Evolutionary conservation across 2,113 vertebrate genomes (phyloP).

Genomic region (Prunella fulvescens): DNA sequence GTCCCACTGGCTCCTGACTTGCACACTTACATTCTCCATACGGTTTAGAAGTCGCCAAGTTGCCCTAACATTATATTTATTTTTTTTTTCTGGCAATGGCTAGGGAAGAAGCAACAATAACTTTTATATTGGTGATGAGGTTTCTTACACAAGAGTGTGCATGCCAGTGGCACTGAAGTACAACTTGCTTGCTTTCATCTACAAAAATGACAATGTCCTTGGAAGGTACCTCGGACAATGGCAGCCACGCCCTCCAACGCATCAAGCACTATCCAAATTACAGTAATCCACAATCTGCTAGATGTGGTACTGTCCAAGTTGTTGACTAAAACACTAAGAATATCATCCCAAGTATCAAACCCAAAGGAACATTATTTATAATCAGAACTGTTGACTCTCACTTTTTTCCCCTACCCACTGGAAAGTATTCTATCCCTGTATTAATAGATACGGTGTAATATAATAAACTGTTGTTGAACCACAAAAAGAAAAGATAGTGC

Average conservation of each 20-base stretch:
- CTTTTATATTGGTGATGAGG: background rate
- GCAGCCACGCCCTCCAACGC: background rate
- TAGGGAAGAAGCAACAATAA: background rate
- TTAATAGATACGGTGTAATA: background rate
- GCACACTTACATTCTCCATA: background rate
- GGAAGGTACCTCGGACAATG: background rate
- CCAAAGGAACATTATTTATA: background rate
- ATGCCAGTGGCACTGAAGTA: background rate
- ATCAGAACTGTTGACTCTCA: background rate
- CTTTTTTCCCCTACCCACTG: background rate
- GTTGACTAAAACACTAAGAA: background rate
- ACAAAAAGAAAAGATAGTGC: background rate
- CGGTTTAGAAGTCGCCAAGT: background rate
- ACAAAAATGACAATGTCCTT: background rate
- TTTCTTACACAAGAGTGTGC: background rate
- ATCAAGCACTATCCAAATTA: background rate
- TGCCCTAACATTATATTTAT: background rate
- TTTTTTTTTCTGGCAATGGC: background rate
- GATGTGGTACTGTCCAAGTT: background rate
- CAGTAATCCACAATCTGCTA: background rate
- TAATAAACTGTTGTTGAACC: background rate
- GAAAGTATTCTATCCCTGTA: background rate
- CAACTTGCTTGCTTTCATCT: background rate
- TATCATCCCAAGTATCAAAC: background rate
- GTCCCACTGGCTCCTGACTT: background rate